Evolutionary conservation across 2,113 vertebrate genomes (phyloP), one percentile per base, ranked within the genome.

Genomic region (Macrotus californicus): DNA sequence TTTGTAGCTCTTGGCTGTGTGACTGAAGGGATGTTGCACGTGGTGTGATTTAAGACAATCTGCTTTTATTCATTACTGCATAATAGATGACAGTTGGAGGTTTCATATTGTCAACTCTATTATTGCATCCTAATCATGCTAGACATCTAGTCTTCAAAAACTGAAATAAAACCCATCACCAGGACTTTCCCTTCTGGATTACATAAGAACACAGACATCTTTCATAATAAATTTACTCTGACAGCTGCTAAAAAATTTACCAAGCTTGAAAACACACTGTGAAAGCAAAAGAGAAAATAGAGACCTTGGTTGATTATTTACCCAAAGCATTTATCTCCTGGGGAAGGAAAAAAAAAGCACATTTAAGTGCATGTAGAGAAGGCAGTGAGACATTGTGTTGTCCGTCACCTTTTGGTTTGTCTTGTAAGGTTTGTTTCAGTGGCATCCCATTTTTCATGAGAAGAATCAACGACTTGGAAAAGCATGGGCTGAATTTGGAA

Each of bases 191-290:
- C 96, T 97, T 97, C 88, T 98, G 98, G 72, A 96, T 98, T 98
- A 97, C 64, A 91, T 91, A 94, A 97, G 93, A 98, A 97, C 95
- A 79, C 54, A 97, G 93, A 95, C 94, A 94, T 97, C 94, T 96
- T 94, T 97, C 91, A 73, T 97, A 98, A 98, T 98, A 98, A 98
- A 98, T 98, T 97, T 96, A 97, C 97, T 98, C 91, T 98, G 98
- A 98, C 98, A 98, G 98, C 97, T 98, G 92, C 96, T 98, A 97
- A 98, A 98, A 98, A 96, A 95, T 98, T 98, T 98, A 98, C 97
- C 95, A 98, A 97, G 95, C 96, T 96, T 96, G 77, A 98, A 96
- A 98, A 97, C 97, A 97, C 81, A 94, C 75, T 96, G 67, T 93
- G 96, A 98, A 98, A 97, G 91, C 91, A 97, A 98, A 98, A 94